These are phyloP conservation scores for Garrulus glandarius DNA, from an alignment of 2,797 vertebrate species.

Conservation along the genomic window DNA sequence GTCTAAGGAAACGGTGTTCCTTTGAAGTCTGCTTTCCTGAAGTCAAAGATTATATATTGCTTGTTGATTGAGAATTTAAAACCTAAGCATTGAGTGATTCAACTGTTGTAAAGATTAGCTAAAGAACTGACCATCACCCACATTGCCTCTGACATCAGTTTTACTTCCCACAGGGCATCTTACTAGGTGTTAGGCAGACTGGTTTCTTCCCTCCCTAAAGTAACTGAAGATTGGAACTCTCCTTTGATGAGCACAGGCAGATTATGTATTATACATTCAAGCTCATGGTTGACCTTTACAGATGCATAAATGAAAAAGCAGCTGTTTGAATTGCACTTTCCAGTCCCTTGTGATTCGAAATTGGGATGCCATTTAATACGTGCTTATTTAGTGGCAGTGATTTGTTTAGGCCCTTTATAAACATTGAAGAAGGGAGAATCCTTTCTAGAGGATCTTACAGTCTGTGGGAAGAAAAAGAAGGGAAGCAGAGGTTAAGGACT, in stretches of 20 bases:
- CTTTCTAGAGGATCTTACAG: not conserved
- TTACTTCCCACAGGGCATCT: not conserved
- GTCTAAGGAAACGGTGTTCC: not conserved
- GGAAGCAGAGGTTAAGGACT: not conserved
- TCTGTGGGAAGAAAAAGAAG: not conserved
- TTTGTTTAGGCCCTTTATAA: constrained; percentile 35
- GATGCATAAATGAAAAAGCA: constrained; percentile 40
- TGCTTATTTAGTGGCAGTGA: constrained; percentile 14
- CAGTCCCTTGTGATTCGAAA: not conserved
- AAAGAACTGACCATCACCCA: not conserved
- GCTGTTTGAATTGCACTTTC: constrained; percentile 48
- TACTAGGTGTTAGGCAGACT: not conserved
- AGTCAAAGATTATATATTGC: not conserved
- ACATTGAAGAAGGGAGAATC: not conserved
- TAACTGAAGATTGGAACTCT: not conserved
- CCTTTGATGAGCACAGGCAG: constrained; percentile 5
- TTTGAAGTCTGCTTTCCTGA: constrained; percentile 47
- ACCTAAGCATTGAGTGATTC: not conserved
- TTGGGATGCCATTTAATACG: constrained; percentile 44
- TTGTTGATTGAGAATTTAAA: constrained; percentile 20
- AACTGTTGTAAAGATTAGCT: not conserved
- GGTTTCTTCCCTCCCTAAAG: not conserved
- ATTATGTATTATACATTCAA: constrained; percentile 56
- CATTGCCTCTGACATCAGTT: not conserved
- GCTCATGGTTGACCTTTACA: constrained; percentile 51